A percentile compares a stretch with the other conserved stretches of the same genome.
Evolutionary conservation across 2,888 invertebrate species (phyloP).

Genomic region (Corbicula japonica): DNA sequence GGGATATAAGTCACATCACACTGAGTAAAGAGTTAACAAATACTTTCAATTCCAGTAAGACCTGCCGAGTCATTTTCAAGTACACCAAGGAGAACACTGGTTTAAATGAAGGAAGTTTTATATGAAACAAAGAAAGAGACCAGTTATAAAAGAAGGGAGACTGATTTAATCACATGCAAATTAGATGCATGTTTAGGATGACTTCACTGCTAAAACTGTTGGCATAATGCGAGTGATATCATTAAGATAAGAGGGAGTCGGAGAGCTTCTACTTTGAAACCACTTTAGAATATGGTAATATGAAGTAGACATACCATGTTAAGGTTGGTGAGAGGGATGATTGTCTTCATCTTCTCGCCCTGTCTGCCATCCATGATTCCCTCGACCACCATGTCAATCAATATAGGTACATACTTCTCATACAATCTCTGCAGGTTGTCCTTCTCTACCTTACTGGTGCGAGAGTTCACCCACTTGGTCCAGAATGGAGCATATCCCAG

Average conservation of each 20-base stretch:
- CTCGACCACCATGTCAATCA: conserved; percentile 91
- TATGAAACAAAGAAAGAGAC: no score
- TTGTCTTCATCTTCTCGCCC: conserved; percentile 91
- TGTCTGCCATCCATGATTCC: conserved; percentile 90
- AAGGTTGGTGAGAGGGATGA: conserved; percentile 94
- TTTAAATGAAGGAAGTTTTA: no score
- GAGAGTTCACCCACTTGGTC: conserved; percentile 91
- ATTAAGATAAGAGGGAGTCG: not conserved
- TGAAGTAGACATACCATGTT: conserved; percentile 91
- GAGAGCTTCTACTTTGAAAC: not conserved
- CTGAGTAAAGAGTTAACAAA: no score
- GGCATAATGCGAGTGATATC: no score
- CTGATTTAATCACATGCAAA: no score
- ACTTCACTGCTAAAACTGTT: no score
- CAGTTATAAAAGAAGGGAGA: no score
- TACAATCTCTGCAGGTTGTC: conserved; percentile 88
- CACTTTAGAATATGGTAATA: not conserved
- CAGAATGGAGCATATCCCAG: conserved; percentile 95
- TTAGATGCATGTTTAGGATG: no score
- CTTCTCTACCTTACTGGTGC: conserved; percentile 78
- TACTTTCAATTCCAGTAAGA: no score
- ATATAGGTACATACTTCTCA: conserved; percentile 92
- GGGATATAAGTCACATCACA: no score
- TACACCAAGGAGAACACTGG: no score
- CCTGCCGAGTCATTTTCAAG: no score